Percentiles rank a stretch among this genome's conserved stretches.
These are phyloP conservation scores for Caradrina clavipalpis DNA, from an alignment of 2,888 invertebrate genomes.

Conservation along the genomic window DNA sequence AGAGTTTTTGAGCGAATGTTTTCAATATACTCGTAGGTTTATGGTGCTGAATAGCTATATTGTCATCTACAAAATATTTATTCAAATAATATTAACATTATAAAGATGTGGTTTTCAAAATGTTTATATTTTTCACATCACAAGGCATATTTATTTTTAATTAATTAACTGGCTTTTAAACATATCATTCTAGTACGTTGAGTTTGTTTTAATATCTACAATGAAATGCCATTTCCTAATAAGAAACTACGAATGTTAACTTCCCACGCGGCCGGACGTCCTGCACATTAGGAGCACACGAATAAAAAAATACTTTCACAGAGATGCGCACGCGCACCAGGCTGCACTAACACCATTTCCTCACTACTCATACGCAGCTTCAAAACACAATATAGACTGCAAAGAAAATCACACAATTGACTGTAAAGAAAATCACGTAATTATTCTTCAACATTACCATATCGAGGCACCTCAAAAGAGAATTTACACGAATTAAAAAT, in stretches of 20 bases:
- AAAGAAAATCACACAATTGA: constrained; percentile 47
- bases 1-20: not conserved
- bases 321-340: constrained; percentile 68
- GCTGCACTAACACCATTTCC: constrained; percentile 71
- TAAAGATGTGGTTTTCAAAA: not conserved
- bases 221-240: constrained; percentile 8
- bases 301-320: constrained; percentile 70
- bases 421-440: constrained; percentile 47
- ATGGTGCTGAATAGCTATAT: not conserved
- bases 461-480: constrained; percentile 44
- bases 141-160: not conserved
- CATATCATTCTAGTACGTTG: not conserved
- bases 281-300: constrained; percentile 66
- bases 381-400: constrained; percentile 45
- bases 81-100: too few relatives aligned
- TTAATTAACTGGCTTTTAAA: not conserved
- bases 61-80: not conserved
- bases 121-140: not conserved
- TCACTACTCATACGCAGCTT: constrained; percentile 65
- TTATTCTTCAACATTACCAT: constrained; percentile 43
- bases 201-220: not conserved
- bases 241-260: constrained; percentile 6
- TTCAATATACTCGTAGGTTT: constrained; percentile 25
- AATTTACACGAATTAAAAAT: constrained; percentile 53
- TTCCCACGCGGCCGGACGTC: constrained; percentile 81